Conservation (phyloP, 2,888 invertebrate species). For the Macrostomum cliftonense region DNA sequence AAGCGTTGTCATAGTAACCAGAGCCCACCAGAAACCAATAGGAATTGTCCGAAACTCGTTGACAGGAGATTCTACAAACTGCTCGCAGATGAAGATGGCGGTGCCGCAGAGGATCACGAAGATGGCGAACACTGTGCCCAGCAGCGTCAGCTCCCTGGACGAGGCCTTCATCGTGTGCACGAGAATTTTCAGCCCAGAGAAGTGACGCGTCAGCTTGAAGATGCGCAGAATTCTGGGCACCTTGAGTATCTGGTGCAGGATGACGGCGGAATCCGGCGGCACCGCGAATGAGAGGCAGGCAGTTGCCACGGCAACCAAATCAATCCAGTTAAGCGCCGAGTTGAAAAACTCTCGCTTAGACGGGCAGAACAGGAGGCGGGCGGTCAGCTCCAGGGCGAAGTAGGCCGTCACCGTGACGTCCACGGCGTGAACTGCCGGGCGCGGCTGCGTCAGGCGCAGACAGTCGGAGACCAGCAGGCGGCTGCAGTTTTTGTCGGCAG, state of each 20-base stretch:
- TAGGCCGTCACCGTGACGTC: slow-evolving; percentile 54
- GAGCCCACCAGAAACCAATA: slow-evolving; percentile 39
- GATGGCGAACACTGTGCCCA: slow-evolving; percentile 32
- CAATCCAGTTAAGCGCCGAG: slow-evolving; percentile 24
- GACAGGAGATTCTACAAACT: slow-evolving; percentile 23
- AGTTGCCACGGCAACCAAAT: slow-evolving; percentile 24
- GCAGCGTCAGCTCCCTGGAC: slow-evolving; percentile 29
- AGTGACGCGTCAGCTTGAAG: slow-evolving; percentile 38
- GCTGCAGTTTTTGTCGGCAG: background rate
- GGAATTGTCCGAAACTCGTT: slow-evolving; percentile 36
- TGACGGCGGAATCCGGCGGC: slow-evolving; percentile 7
- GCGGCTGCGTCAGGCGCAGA: slow-evolving; percentile 14
- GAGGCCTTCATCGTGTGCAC: slow-evolving; percentile 38
- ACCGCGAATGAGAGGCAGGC: slow-evolving; percentile 18
- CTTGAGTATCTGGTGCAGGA: slow-evolving; percentile 24
- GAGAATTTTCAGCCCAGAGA: slow-evolving; percentile 37
- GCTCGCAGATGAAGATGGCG: slow-evolving; percentile 16
- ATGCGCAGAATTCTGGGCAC: slow-evolving; percentile 38
- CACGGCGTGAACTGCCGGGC: slow-evolving; percentile 17
- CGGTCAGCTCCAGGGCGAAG: slow-evolving; percentile 29
- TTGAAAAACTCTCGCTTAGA: slow-evolving; percentile 18
- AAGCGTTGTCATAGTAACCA: slow-evolving; percentile 35
- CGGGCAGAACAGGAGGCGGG: slow-evolving; percentile 22
- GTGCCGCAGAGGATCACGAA: slow-evolving; percentile 9
- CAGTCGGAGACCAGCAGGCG: background rate